Conservation (phyloP, 2,888 invertebrate species). For the Sminthurinus aureus region DNA sequence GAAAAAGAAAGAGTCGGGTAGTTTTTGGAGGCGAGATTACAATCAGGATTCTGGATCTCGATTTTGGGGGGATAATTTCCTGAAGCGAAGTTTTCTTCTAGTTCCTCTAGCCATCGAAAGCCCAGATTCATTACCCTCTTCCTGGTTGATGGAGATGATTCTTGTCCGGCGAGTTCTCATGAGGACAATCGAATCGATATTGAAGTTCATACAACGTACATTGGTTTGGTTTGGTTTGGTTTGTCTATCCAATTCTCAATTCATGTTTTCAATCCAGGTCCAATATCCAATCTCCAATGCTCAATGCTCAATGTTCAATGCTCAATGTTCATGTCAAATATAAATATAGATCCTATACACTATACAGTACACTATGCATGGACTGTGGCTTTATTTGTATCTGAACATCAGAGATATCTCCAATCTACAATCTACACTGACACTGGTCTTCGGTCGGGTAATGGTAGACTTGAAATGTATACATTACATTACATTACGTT, state of each 20-base stretch:
- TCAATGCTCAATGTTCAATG: too few relatives aligned
- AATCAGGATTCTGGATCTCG: conserved; percentile 45
- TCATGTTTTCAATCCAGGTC: background rate
- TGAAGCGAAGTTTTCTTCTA: conserved; percentile 43
- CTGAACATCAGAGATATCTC: background rate
- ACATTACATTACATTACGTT: background rate
- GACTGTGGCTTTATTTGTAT: background rate
- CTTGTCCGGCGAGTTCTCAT: conserved; percentile 10
- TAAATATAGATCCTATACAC: too few relatives aligned
- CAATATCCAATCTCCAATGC: background rate
- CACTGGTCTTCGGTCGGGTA: too few relatives aligned
- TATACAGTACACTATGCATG: too few relatives aligned
- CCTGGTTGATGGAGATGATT: conserved; percentile 32
- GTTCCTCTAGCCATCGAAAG: background rate
- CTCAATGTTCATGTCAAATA: too few relatives aligned
- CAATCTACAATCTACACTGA: background rate
- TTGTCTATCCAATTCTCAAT: background rate
- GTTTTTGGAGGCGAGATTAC: conserved; percentile 19
- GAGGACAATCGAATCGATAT: conserved; percentile 40
- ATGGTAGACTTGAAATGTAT: background rate
- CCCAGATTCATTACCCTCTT: conserved; percentile 39
- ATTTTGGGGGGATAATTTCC: conserved; percentile 49
- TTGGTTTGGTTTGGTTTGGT: background rate
- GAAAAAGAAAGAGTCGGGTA: background rate
- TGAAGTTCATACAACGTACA: background rate